These are phyloP conservation scores for Gnathonemus echidnorhynchus DNA, from an alignment of 2,113 vertebrate genomes.

Conservation along the genomic window DNA sequence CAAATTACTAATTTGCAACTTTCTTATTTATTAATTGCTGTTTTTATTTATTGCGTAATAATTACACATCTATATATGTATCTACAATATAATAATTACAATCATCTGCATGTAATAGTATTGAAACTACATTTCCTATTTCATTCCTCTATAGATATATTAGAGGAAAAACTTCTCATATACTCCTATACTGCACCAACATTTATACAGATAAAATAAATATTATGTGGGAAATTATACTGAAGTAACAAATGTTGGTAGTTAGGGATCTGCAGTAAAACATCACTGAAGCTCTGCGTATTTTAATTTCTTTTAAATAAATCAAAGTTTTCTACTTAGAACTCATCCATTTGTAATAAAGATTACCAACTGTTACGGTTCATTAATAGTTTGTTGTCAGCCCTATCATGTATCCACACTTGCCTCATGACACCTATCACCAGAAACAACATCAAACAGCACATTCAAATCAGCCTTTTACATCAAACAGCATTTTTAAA, in stretches of 20 bases:
- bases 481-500: conserved; percentile 2
- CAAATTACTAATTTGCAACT: no score
- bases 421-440: conserved; percentile 7
- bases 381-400: neutral
- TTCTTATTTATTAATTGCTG: no score
- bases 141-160: neutral
- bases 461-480: neutral
- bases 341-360: neutral
- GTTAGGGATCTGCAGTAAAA: neutral
- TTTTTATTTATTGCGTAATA: no score
- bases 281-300: neutral
- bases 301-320: neutral
- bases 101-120: neutral
- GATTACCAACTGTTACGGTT: neutral
- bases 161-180: neutral
- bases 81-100: neutral
- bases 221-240: neutral
- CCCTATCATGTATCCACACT: conserved; percentile 1
- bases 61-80: no score
- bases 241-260: neutral
- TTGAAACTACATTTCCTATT: neutral
- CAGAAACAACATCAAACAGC: conserved; percentile 21
- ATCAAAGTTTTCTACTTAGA: neutral
- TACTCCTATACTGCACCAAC: neutral
- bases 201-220: neutral